Base-by-base conservation (phyloP, 1,140 invertebrate genomes). In the Leptinotarsa defecta region DNA sequence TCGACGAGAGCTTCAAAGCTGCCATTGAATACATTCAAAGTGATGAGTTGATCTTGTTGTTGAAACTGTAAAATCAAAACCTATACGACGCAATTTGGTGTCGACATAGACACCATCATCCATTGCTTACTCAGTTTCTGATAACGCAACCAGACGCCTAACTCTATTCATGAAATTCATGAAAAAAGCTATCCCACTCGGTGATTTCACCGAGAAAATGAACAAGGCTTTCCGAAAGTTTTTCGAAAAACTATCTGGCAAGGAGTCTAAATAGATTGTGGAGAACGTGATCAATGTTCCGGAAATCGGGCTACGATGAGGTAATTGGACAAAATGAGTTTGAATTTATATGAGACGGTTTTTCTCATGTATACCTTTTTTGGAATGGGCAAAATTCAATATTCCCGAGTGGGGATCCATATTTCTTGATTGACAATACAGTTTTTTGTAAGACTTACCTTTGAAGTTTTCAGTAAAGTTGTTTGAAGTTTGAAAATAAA, bases 1-100 rank as follows among this genome's bases (percentile, higher is more conserved):
- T 62, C 61, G 83, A 83, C 34, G 34, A 73, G 24, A 78, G 77
- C 13, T 83, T 81, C 73, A 79, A 78, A 62, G 76, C 81, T 20
- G 81, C 78, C 17, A 27, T 84, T 1, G 68, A 74, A 17, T 81
- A 79, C 65, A 71, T 84, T 5, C 77, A 82, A 71, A 69, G 78
- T 22, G 71, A 75, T 24, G 79, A 81, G 20, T 84, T 79, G 81
- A 65, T 20, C 3, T 15, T 70, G 13, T 78, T 13, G 34, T 80
- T 1, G 48, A 67, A 27, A 72, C 64, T n/a, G 62, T 80, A 4
- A 20, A 64, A 19, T 68, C 75, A 43, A 78, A 69, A 48, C 27
- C 11, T 76, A 73, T 52, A 13, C 78, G 22, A 71, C 19, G 13
- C 68, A 77, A 6, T 68, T 71, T 48, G 81, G 76, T 11, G 1